Evolutionary conservation across 2,113 vertebrate species (phyloP), one percentile per base, ranked within the genome.

Genomic region (Erythrocercus mccallii): DNA sequence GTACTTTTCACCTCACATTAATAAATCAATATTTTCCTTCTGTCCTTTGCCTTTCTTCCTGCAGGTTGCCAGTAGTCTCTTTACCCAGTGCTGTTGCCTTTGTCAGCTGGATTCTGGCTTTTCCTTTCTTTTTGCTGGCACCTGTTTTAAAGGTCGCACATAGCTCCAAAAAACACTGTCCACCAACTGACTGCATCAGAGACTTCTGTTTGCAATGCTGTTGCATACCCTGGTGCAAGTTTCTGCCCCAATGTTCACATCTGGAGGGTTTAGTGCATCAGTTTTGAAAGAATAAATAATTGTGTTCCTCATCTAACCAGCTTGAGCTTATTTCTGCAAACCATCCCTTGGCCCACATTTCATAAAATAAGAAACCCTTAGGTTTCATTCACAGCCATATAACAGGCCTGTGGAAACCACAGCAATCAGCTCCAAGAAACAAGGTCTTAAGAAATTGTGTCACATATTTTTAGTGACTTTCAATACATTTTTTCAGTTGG

Each of bases 111-210:
- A 93, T 70, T 86, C 73, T 81, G 68, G 48, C 69, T 72, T 92
- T 86, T 86, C 14, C 31, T 92, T 81, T 87, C 78, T 95, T 95
- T 91, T 87, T 85, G 23, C 92, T 95, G 87, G 81, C 45, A 91
- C 54, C 16, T 64, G n/a, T 76, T 78, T 68, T 68, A 79, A 94
- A 79, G 72, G 31, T 85, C 30, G 2, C 1, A 2, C 2, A 0
- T 3, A 69, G 78, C 54, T 90, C 50, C 54, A 82, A 74, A 93
- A n/a, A 81, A 66, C 6, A 7, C 54, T 86, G 58, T 76, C 71
- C 81, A 77, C 82, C 74, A 58, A 27, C 12, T 25, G 27, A 45
- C 60, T 90, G 79, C 38, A 70, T 60, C 31, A 83, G 56, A 81
- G 66, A 77, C 35, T 65, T 54, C 61, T 85, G 48, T 80, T 77